Evolutionary conservation across 1,140 invertebrate species (phyloP), one percentile per base, ranked within the genome.

Genomic region (Mylabris phalerata): DNA sequence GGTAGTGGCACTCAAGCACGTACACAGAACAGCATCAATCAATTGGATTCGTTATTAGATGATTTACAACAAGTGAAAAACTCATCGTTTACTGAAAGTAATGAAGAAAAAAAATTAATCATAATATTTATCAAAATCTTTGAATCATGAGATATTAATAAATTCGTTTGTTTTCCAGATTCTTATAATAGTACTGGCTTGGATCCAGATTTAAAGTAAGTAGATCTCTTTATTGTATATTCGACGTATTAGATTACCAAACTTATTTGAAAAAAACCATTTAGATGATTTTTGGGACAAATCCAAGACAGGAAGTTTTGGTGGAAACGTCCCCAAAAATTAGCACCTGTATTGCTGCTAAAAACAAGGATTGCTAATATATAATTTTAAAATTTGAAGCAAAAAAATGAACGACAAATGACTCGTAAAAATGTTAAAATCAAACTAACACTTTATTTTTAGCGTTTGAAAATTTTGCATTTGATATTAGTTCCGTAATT

Each of bases 21-120:
- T 38, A 70, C 71, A 55, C 75, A 78, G 62, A 76, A 76, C 61
- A 80, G 78, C 59, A 77, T 79, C 52, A 78, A 79, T 71, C 76
- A 80, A 63, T 68, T 80, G 57, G 79, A 80, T 68, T 77, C 75
- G 10, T 58, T 80, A 46, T 64, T 80, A 25, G 76, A 78, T 63
- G 79, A 80, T 64, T 63, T 80, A 51, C 78, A 80, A 64, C 77
- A 79, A 67, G 78, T 68, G 2, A 74, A 73, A 39, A 65, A 67
- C 13, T 61, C 66, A 7, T 61, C 66, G 3, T 64, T 61, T 42
- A 49, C 51, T 19, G 63, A 70, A 55, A 65, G 62, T 63, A 65
- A 65, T 64, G 62, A 13, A 57, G 44, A n/a, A 57, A 38, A 43
- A 50, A 57, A 10, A 42, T 55, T 11, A 32, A 19, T 56, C 32